Evolutionary conservation across 2,113 vertebrate genomes (phyloP).

Genomic region (Prunella himalayana): DNA sequence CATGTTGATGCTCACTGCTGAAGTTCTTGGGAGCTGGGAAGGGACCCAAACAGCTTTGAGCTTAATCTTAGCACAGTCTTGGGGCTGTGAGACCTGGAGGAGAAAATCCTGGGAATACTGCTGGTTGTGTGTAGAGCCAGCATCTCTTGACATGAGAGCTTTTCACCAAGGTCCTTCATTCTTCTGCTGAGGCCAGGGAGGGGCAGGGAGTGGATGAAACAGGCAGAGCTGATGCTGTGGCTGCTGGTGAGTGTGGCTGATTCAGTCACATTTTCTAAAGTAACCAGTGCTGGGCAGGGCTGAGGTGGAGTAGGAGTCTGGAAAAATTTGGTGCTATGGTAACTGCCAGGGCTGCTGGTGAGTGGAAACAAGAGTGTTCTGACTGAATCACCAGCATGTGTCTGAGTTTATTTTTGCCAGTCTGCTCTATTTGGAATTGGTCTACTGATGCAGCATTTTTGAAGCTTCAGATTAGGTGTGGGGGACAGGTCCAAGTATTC

Average conservation of each 20-base stretch:
- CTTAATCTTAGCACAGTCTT: background rate
- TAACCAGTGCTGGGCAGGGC: background rate
- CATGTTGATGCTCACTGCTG: background rate
- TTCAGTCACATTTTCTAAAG: background rate
- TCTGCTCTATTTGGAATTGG: background rate
- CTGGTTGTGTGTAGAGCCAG: background rate
- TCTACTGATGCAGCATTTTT: background rate
- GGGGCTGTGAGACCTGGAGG: background rate
- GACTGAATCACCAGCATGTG: background rate
- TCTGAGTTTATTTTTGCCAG: conserved; percentile 10
- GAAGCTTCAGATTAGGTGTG: background rate
- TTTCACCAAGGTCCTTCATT: background rate
- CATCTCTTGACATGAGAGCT: background rate
- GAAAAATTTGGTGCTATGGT: conserved; percentile 13
- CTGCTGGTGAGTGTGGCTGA: background rate
- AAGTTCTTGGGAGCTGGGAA: background rate
- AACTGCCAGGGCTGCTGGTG: conserved; percentile 5
- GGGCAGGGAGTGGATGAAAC: background rate
- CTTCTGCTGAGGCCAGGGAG: background rate
- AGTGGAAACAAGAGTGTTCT: background rate
- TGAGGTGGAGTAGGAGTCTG: background rate
- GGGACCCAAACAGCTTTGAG: background rate
- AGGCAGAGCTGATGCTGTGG: background rate
- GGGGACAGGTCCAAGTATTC: background rate
- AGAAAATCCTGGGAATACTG: background rate